Base-by-base conservation (phyloP, 2,888 invertebrate genomes). In the Drosophila percnosoma region DNA sequence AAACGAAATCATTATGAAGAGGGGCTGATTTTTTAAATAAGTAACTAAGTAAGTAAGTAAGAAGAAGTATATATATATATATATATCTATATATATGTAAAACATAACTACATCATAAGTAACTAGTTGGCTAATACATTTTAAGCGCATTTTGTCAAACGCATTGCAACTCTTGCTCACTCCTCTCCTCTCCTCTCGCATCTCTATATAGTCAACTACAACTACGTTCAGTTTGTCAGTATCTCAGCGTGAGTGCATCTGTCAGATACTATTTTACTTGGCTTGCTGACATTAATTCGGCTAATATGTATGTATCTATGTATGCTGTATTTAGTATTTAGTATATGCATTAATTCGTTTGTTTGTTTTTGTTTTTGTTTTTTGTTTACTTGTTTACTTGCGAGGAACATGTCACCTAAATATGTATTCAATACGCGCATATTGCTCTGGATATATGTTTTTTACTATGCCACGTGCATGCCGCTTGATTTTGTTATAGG, bases 321-420 rank as follows among this genome's bases (percentile, higher is more conserved):
- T 68, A 62, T 66, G 38, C 31, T 65, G 54, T 62, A 45, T 10
- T 48, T 66, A 42, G 45, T 45, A 24, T 45, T 45, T 45, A 55
- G 49, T 49, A 49, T 27, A 49, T 48, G 67, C 64, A 54, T 68
- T 59, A 51, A 58, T 54, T 68, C 33, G 67, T 57, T 70, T 58
- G 62, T 54, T 60, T 54, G 60, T 58, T 48, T 51, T 58, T 31
- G 2, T 48, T 34, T 52, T 55, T 53, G 27, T 40, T 63, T 57
- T 62, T 21, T 67, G 48, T 55, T 70, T 31, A 68, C 36, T 63
- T 65, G 75, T 78, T 63, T 63, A 59, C 69, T 84, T 80, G 81
- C 74, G 90, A 87, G 86, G 85, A 87, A 90, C 89, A 87, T 87
- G 87, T 87, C 89, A 86, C 90, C 86, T 86, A 83, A 86, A 83